Evolutionary conservation across 2,888 invertebrate genomes (phyloP), one percentile per base, ranked within the genome.

Genomic region (Idaea biselata): DNA sequence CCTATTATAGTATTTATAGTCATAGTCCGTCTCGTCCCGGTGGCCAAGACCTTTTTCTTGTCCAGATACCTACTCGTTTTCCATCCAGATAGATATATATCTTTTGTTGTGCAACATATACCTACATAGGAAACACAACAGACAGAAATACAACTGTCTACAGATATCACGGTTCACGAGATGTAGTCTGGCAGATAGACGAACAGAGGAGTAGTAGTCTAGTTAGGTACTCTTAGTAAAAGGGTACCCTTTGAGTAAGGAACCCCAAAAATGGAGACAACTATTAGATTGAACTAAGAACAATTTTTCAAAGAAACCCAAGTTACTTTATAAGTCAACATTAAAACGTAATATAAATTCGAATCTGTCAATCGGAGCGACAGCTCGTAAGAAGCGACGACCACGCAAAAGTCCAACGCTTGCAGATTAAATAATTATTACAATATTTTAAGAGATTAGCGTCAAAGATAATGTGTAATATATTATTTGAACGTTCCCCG

Each of bases 291-390:
- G 59, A 55, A 61, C 3, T 14, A 11, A 8, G 32, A 8, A 8
- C 1, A 32, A 32, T 32, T 44, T 44, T 44, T 44, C 44, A 44
- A 8, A 8, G 3, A 44, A 44, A 44, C 8, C 44, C 44, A 44
- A 44, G 44, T 44, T 44, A 64, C 59, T 65, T 57, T 55, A 60
- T 60, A 66, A 61, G 58, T 61, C 53, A 54, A 69, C 61, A 58
- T 63, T 64, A 58, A 63, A 60, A 61, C 58, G 62, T 16, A 63
- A 55, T 25, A 66, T 17, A 55, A 65, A 60, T 58, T 63, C 58
- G 60, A 32, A 61, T 61, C 70, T 66, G 70, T 69, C 71, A 68
- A 64, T 62, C 61, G 68, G 70, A 74, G 65, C 74, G 77, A 74
- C 74, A 64, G 68, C 66, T 67, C 58, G 69, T 72, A 75, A 76